Base-by-base conservation (phyloP, 2,113 vertebrate species). In the Corapipo altera region DNA sequence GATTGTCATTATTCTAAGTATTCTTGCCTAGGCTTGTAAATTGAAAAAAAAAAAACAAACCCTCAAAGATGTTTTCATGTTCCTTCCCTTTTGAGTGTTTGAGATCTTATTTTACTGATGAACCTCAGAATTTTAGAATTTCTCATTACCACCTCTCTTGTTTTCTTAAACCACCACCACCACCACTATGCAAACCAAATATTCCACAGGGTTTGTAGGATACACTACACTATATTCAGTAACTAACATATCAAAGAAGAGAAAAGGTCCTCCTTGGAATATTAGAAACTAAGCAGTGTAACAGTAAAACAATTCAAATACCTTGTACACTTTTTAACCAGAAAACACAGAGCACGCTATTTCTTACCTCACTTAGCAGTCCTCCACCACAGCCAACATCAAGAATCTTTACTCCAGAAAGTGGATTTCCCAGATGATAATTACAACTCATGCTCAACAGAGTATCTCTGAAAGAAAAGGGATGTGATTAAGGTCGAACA, bases 361-460 rank as follows among this genome's bases (percentile, higher is more conserved):
- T 87, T 64, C 93, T 95, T 97, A 99, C 99, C 98, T 99, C 99
- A 77, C 98, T 97, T 62, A 99, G 98, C 80, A 99, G 92, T 30
- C 99, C 99, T 80, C 99, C 99, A 3, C 99, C 99, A 57, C 99
- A 99, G 96, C 99, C 99, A 43, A 99, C 98, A 7, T 99, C 99
- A 21, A 99, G 98, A 87, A 99, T 98, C 91, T 97, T 98, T 71
- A 99, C 90, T 51, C 98, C 98, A 91, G 97, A 97, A 35, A 99
- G 98, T 13, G 99, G 99, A 72, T 95, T 98, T 85, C 99, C 99
- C 19, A 96, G 94, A 35, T 98, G 96, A n/a, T 90, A 98, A n/a
- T 92, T 85, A 93, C 92, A 92, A 67, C 97, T 97, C 85, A 97
- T 93, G 90, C 97, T 99, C 97, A 99, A 97, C 95, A 99, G 96